Conservation (phyloP, 2,888 invertebrate genomes). For the Trissonchulus latispiculum region DNA sequence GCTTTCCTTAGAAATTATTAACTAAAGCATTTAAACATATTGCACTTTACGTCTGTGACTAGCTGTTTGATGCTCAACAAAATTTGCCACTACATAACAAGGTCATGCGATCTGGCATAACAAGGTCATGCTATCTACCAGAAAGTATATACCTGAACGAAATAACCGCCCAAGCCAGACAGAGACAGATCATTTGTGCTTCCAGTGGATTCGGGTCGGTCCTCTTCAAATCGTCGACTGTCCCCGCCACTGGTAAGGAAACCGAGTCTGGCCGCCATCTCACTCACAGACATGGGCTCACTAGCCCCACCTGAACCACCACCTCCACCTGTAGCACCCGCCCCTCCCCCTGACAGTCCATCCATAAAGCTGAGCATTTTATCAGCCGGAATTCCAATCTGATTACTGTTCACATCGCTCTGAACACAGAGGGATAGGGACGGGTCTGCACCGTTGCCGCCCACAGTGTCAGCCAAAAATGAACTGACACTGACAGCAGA, state of each 20-base stretch:
- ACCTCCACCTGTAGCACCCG: no score
- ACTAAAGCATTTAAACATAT: no score
- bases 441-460: no score
- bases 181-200: not conserved
- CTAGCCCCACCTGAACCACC: no score
- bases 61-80: no score
- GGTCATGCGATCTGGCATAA: no score
- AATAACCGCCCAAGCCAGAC: not conserved
- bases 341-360: no score
- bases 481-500: not conserved
- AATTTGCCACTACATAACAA: no score
- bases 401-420: not conserved
- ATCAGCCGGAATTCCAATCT: not conserved
- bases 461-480: no score
- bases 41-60: no score
- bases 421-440: not conserved
- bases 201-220: not conserved
- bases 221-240: not conserved
- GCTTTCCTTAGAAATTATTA: no score
- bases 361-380: not conserved
- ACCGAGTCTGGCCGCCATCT: not conserved
- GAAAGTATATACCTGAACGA: not conserved
- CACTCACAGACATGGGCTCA: not conserved
- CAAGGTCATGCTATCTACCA: no score
- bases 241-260: not conserved